Conservation (phyloP, 2,113 vertebrate genomes). For the Phaethon lepturus region DNA sequence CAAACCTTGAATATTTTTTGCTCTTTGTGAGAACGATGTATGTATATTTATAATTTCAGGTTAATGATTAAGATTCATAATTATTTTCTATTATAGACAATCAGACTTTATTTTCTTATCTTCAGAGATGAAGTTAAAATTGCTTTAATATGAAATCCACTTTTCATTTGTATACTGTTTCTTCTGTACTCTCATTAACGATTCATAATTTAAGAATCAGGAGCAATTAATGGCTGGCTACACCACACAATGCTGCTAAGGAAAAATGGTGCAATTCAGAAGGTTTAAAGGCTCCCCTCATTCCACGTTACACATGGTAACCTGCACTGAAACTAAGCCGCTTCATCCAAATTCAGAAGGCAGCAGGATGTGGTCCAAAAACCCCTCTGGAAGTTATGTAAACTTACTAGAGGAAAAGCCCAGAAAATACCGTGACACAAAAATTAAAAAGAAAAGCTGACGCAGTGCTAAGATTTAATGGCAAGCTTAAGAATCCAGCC, state of each 20-base stretch:
- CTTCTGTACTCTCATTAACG: not conserved
- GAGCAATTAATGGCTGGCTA: slow-evolving; percentile 27
- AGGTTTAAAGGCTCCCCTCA: not conserved
- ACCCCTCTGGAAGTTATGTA: not conserved
- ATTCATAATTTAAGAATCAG: not conserved
- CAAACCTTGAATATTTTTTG: not conserved
- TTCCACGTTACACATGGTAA: not conserved
- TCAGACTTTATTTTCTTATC: slow-evolving; percentile 25
- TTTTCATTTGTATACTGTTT: slow-evolving; percentile 39
- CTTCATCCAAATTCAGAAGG: not conserved
- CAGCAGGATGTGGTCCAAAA: not conserved
- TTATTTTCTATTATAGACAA: slow-evolving; percentile 9
- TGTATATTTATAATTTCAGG: not conserved
- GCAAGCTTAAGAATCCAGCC: not conserved
- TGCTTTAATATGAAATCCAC: slow-evolving; percentile 14
- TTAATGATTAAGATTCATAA: slow-evolving; percentile 1
- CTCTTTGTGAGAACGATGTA: not conserved
- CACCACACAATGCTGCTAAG: not conserved
- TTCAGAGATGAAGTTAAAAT: slow-evolving; percentile 1
- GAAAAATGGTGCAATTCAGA: not conserved
- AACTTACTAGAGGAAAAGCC: not conserved
- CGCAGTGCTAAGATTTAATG: not conserved
- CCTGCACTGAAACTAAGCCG: not conserved
- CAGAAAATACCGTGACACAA: not conserved
- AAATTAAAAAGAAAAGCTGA: not conserved